Evolutionary conservation across 2,797 vertebrate genomes (phyloP).

Genomic region (Syngnathus acus): DNA sequence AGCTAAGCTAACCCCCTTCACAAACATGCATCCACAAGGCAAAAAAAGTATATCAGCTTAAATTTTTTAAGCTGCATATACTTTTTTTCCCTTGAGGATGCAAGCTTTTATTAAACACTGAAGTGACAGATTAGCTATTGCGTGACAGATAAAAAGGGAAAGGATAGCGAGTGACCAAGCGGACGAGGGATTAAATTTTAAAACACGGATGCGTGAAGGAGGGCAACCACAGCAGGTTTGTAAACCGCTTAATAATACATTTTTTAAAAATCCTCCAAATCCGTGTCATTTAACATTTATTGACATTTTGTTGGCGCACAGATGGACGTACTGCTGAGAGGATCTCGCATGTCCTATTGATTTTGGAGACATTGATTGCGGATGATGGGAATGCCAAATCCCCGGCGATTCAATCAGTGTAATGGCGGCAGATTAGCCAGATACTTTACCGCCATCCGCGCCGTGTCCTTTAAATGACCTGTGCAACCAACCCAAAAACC

Average conservation of each 20-base stretch:
- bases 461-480: conserved; percentile 75
- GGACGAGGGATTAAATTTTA: conserved; percentile 36
- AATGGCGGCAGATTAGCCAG: conserved; percentile 74
- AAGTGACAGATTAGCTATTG: conserved; percentile 8
- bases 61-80: no score
- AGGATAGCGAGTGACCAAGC: conserved; percentile 6
- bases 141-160: conserved; percentile 14
- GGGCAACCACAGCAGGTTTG: conserved; percentile 25
- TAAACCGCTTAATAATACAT: conserved; percentile 23
- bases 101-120: not conserved
- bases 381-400: conserved; percentile 70
- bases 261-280: conserved; percentile 37
- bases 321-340: conserved; percentile 37
- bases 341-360: conserved; percentile 66
- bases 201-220: conserved; percentile 36
- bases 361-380: conserved; percentile 70
- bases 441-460: conserved; percentile 72
- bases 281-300: conserved; percentile 39
- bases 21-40: no score
- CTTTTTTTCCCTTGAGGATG: not conserved
- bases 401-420: conserved; percentile 75
- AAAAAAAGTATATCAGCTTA: no score
- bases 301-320: conserved; percentile 30
- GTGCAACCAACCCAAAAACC: not conserved
- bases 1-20: no score